A percentile compares a stretch with the other conserved stretches of the same genome.
These are phyloP conservation scores for Erannis defoliaria DNA, from an alignment of 2,888 invertebrate genomes.

Conservation along the genomic window DNA sequence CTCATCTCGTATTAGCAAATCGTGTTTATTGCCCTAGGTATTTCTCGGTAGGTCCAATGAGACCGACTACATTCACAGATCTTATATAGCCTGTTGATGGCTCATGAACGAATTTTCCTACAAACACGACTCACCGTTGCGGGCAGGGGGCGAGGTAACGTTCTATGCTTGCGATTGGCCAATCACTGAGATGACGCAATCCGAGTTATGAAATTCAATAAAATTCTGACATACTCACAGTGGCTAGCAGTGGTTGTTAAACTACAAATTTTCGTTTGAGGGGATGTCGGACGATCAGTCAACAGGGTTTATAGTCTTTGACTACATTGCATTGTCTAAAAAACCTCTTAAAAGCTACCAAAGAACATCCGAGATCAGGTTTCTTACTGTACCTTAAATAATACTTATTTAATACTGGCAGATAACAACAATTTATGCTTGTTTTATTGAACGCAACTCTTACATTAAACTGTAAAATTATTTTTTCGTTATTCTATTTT, in stretches of 20 bases:
- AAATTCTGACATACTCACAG: too few species aligned
- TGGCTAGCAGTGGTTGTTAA: too few species aligned
- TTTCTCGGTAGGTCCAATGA: neutral
- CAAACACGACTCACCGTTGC: too few species aligned
- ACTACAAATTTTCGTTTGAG: too few species aligned
- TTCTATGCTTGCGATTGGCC: too few species aligned
- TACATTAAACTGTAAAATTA: slow-evolving; percentile 20
- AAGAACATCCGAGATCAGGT: neutral
- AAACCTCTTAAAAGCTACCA: neutral
- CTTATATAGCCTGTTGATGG: too few species aligned
- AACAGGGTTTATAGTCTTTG: too few species aligned
- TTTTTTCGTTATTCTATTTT: slow-evolving; percentile 43
- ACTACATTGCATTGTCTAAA: slow-evolving; percentile 11
- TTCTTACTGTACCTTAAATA: slow-evolving; percentile 6
- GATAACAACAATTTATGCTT: slow-evolving; percentile 21
- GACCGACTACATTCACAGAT: neutral
- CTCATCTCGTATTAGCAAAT: neutral
- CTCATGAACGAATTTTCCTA: too few species aligned
- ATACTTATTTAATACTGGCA: slow-evolving; percentile 17
- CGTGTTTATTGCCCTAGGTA: neutral
- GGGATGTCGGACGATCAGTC: too few species aligned
- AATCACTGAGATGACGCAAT: too few species aligned
- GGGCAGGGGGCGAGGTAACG: too few species aligned
- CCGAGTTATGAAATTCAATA: too few species aligned
- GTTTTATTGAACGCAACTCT: slow-evolving; percentile 16